Percentiles rank a stretch among this genome's conserved stretches.
phyloP scores from a whole-genome alignment of 2,797 vertebrate species.

The Triplophysa yarkandensis region DNA sequence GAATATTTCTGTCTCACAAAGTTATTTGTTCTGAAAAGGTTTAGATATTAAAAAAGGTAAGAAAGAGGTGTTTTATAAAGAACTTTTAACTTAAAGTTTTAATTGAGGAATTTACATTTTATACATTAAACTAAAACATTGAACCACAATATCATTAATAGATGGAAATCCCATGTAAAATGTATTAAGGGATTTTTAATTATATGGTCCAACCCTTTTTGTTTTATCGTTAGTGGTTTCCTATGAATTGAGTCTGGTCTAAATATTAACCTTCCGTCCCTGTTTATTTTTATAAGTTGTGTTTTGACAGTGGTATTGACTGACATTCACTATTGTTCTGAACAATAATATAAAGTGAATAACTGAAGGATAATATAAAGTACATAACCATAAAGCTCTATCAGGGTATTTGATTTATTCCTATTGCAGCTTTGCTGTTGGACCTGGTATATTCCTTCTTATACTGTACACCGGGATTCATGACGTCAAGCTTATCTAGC shows the following conservation, averaged over 20 bases:
- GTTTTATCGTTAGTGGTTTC: neutral
- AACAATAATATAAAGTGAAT: too few species aligned
- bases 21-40: too few species aligned
- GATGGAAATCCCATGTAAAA: neutral
- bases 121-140: neutral
- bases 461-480: too few species aligned
- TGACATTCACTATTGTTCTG: neutral
- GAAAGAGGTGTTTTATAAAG: too few species aligned
- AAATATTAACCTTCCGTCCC: slow-evolving; percentile 13
- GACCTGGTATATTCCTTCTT: too few species aligned
- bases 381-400: neutral
- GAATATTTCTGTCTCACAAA: too few species aligned
- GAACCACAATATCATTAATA: neutral
- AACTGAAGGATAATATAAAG: neutral
- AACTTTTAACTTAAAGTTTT: too few species aligned
- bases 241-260: neutral
- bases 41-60: too few species aligned
- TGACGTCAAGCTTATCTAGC: too few species aligned
- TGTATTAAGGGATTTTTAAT: neutral
- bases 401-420: too few species aligned
- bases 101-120: too few species aligned
- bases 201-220: neutral
- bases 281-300: neutral
- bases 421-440: too few species aligned
- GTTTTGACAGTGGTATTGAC: neutral